Conservation (phyloP, 2,113 vertebrate species). For the Protobothrops flavoviridis region DNA sequence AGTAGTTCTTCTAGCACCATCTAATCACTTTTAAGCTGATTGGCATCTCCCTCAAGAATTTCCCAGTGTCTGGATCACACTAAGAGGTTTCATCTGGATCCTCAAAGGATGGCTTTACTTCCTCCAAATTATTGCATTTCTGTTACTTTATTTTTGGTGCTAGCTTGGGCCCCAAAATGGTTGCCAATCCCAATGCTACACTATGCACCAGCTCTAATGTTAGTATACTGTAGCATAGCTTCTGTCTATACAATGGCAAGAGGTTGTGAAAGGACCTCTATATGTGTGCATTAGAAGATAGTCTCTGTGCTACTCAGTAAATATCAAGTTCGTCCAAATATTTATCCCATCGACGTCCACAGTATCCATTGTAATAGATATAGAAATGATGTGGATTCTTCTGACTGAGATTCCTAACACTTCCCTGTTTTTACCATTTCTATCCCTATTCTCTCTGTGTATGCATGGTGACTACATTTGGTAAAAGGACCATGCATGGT, state of each 20-base stretch:
- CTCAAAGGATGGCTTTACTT: neutral
- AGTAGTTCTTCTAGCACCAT: neutral
- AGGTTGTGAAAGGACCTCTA: neutral
- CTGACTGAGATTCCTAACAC: neutral
- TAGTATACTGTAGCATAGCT: neutral
- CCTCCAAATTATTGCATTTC: neutral
- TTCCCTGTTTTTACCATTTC: neutral
- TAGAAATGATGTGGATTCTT: neutral
- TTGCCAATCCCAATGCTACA: neutral
- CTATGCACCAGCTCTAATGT: neutral
- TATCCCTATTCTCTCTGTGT: neutral
- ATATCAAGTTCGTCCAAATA: neutral
- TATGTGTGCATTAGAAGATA: neutral
- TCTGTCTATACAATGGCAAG: neutral
- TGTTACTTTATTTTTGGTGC: neutral
- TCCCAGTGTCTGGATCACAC: neutral
- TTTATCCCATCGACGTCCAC: neutral
- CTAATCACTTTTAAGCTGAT: neutral
- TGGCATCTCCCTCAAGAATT: neutral
- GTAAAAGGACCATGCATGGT: fast-evolving
- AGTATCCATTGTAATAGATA: neutral
- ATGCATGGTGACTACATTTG: neutral
- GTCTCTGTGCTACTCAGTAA: neutral
- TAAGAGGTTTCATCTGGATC: neutral
- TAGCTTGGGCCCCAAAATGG: neutral